Evolutionary conservation across 2,888 invertebrate species (phyloP), one percentile per base, ranked within the genome.

Genomic region (Torymus auratus): DNA sequence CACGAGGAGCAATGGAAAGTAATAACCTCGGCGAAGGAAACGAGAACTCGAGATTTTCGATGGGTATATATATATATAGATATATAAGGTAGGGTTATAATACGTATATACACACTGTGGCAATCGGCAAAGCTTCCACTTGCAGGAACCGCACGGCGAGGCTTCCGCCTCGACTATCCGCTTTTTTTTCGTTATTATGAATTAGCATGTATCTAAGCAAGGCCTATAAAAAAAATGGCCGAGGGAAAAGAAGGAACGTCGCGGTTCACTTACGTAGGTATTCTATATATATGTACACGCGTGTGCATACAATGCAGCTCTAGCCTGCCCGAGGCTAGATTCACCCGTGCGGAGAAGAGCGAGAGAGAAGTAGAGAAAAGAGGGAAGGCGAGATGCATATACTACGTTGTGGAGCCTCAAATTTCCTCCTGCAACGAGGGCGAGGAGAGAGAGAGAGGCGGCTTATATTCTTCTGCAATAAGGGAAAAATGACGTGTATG

Each of bases 401-500:
- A 20, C 17, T 12, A 17, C 17, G 50, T 7, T n/a, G 15, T 53
- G 15, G 23, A 53, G 20, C 56, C 78, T 70, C 68, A 20, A 78
- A 81, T 78, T 81, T 74, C n/a, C 74, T 78, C 64, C 58, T 17
- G 62, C 68, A 15, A 17, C 55, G 28, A 64, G 58, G 14, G 23
- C 53, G 68, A 28, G 12, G 14, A 72, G 53, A 41, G 64, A 28
- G 17, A 20, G 76, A 76, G 14, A 50, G 12, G 56, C 53, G 23
- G 80, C 78, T 81, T 74, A 81, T 78, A 74, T 81, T 76, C 77
- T 69, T 78, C 61, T 53, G 71, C 72, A 71, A 78, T 75, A 78
- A 78, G 53, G 68, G 69, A 69, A 73, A 81, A 78, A 65, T 82
- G 78, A 78, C 82, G 81, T 75, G 78, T 71, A 72, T 64, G 75